Conservation (phyloP, 2,797 vertebrate genomes). For the Lindbergichthys nudifrons region DNA sequence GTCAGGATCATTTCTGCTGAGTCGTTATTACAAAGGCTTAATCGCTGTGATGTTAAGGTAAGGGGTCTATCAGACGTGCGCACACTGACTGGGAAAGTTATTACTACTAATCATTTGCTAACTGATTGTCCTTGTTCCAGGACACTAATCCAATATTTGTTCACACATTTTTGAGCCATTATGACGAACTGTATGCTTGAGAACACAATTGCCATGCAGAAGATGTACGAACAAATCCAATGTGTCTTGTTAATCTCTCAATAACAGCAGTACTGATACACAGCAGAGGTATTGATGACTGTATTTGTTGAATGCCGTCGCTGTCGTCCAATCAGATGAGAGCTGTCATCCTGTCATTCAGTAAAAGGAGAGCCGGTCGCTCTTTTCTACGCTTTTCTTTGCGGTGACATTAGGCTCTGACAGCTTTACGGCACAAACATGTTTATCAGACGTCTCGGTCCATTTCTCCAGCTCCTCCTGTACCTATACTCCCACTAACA, state of each 20-base stretch:
- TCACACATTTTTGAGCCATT: background rate
- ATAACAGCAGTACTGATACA: slow-evolving; percentile 26
- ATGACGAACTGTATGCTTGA: background rate
- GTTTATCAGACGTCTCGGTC: slow-evolving; percentile 60
- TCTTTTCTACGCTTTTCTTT: slow-evolving; percentile 31
- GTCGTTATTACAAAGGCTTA: slow-evolving; percentile 14
- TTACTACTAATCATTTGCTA: background rate
- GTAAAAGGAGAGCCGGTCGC: slow-evolving; percentile 19
- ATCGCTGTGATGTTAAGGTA: slow-evolving; percentile 1
- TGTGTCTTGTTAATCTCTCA: slow-evolving; percentile 3
- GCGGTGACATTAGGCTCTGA: slow-evolving; percentile 54
- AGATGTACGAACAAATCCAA: background rate
- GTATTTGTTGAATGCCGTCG: slow-evolving; percentile 38
- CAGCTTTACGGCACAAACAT: slow-evolving; percentile 59
- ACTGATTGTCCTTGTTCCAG: background rate
- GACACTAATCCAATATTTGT: background rate
- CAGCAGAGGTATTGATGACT: slow-evolving; percentile 43
- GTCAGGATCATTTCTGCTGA: slow-evolving; percentile 17
- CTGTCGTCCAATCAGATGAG: slow-evolving; percentile 51
- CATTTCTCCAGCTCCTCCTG: slow-evolving; percentile 44
- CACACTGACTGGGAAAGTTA: background rate
- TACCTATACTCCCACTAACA: slow-evolving; percentile 15
- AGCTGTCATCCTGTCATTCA: slow-evolving; percentile 64
- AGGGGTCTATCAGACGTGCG: background rate
- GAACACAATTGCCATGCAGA: too few species aligned